Evolutionary conservation across 2,888 invertebrate genomes (phyloP).

Genomic region (Vesta saturnalis): DNA sequence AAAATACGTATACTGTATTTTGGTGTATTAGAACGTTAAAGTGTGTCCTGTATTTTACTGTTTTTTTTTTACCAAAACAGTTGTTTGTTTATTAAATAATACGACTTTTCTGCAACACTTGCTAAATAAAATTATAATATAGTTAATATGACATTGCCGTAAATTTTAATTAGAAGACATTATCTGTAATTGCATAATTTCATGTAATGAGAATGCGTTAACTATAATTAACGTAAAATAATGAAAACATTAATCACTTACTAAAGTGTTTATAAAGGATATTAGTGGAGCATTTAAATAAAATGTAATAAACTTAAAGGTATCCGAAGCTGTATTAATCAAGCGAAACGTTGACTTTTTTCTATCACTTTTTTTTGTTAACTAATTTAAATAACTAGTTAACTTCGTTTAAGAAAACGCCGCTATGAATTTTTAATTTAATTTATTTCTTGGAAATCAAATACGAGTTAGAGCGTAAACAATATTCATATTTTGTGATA

Average conservation of each 20-base stretch:
- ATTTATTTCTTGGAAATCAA: constrained; percentile 12
- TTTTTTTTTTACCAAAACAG: no score
- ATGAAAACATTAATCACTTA: neutral
- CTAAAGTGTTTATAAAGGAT: neutral
- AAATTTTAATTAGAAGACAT: constrained; percentile 10
- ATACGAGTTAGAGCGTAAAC: no score
- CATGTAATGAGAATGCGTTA: neutral
- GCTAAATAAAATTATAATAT: neutral
- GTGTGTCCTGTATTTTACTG: no score
- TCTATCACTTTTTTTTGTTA: no score
- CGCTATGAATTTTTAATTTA: neutral
- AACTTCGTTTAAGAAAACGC: neutral
- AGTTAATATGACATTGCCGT: neutral
- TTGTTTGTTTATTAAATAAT: no score
- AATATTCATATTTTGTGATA: neutral
- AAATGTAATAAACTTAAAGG: constrained; percentile 1
- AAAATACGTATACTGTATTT: no score
- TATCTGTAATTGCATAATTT: constrained; percentile 12
- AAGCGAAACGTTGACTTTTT: no score
- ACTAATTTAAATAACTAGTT: constrained; percentile 1
- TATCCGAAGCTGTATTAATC: neutral
- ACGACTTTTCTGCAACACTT: no score
- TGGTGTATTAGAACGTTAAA: no score
- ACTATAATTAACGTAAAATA: neutral
- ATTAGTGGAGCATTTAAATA: neutral